These are phyloP conservation scores for Conomelus anceps DNA, from an alignment of 2,888 invertebrate species.

Conservation along the genomic window DNA sequence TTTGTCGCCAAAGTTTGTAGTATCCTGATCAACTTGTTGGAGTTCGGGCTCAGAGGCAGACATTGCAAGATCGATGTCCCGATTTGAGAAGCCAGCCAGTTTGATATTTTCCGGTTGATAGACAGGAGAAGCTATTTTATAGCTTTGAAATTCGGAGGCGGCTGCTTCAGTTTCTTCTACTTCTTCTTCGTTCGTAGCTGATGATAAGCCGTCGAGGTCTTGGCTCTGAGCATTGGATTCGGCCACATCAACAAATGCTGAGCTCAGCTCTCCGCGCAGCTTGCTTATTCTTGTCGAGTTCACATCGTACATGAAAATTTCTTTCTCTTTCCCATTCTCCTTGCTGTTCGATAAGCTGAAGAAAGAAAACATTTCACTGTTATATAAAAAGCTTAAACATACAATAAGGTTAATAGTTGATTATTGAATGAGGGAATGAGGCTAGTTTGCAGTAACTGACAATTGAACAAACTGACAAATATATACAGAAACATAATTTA, in stretches of 20 bases:
- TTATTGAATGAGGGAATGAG: too few relatives aligned
- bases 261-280: slow-evolving; percentile 71
- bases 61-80: slow-evolving; percentile 5
- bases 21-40: slow-evolving; percentile 4
- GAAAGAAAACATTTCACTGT: background rate
- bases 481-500: too few relatives aligned
- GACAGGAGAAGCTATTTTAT: slow-evolving; percentile 11
- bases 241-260: slow-evolving; percentile 79
- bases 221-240: slow-evolving; percentile 71
- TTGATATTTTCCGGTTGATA: slow-evolving; percentile 2
- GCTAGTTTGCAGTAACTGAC: too few relatives aligned
- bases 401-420: background rate
- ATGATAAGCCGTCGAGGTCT: slow-evolving; percentile 42
- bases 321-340: slow-evolving; percentile 51
- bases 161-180: slow-evolving; percentile 11
- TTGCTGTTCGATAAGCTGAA: background rate
- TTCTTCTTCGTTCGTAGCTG: background rate
- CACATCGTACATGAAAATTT: slow-evolving; percentile 84
- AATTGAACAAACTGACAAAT: too few relatives aligned
- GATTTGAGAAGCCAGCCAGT: background rate
- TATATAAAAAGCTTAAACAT: background rate
- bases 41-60: slow-evolving; percentile 16
- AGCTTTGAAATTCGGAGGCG: slow-evolving; percentile 15
- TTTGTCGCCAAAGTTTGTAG: slow-evolving; percentile 3
- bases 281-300: slow-evolving; percentile 65